Base-by-base conservation (phyloP, 2,113 vertebrate genomes). In the Malurus cyaneus region DNA sequence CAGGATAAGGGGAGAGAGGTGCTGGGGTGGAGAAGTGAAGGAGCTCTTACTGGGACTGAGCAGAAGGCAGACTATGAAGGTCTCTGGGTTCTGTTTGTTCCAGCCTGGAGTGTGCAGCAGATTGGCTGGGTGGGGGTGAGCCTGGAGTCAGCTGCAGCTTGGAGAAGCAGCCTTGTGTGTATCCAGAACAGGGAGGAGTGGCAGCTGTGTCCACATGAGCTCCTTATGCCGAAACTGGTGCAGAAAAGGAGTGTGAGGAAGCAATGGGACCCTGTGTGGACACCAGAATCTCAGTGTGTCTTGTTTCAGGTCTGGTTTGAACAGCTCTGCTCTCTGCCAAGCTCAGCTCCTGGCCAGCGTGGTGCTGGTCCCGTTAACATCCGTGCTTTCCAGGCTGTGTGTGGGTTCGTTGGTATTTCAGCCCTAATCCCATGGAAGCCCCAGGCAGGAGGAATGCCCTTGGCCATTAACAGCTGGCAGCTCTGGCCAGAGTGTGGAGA, bases 331-430 rank as follows among this genome's bases (percentile, higher is more conserved):
- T 73, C 13, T 83, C 52, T 23, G 1, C 28, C 0, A 2, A 62
- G 60, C 67, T 41, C 61, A 59, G 47, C 54, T 61, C 5, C 0
- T 4, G 3, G 25, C 56, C 19, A 15, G 18, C 3, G 3, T 1
- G 2, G 24, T 7, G 11, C 25, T 42, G 85, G 25, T 54, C 31
- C 59, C 0, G 0, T n/a, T 44, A 54, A 18, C 9, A 8, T 53
- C 64, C 0, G 0, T 3, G 10, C 44, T 1, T 2, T 9, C 6
- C 1, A 13, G 66, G 53, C 28, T 0, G 9, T 1, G 53, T 39
- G 83, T 70, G n/a, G 32, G 53, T 69, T 36, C 2, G 7, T 69
- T 7, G 54, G 20, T 62, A 17, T 82, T 80, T 32, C 53, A 42
- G 61, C 57, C 49, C n/a, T 64, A 66, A 84, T 79, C 44, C 88